Conservation (phyloP, 2,797 vertebrate genomes). For the Selene dorsalis region DNA sequence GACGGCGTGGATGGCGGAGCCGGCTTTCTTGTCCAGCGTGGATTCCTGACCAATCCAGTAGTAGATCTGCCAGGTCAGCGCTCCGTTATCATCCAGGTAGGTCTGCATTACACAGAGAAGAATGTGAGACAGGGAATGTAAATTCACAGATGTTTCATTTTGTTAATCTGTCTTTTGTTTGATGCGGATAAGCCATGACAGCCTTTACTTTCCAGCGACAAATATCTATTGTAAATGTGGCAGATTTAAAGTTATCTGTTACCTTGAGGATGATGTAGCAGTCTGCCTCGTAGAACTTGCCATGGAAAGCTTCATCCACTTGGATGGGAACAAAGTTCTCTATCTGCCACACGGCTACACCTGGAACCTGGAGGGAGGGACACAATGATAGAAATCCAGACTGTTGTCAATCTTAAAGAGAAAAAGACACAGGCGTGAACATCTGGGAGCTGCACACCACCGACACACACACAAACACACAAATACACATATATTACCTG, state of each 20-base stretch:
- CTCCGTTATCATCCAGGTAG: conserved; percentile 91
- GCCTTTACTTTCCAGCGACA: too few relatives aligned
- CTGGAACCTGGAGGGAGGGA: conserved; percentile 85
- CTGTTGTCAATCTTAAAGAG: not conserved
- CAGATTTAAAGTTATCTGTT: not conserved
- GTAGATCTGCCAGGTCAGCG: conserved; percentile 94
- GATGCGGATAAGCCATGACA: not conserved
- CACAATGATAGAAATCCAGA: not conserved
- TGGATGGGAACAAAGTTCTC: conserved; percentile 94
- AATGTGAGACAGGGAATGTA: not conserved
- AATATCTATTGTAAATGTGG: not conserved
- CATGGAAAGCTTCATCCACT: conserved; percentile 92
- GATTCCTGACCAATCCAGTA: conserved; percentile 99
- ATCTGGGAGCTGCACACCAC: not conserved
- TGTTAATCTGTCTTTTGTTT: not conserved
- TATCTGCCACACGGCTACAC: conserved; percentile 93
- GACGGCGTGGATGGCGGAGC: conserved; percentile 95
- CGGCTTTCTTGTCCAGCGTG: conserved; percentile 96
- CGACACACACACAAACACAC: not conserved
- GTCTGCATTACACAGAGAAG: conserved; percentile 80
- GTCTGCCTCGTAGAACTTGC: conserved; percentile 98
- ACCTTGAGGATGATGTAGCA: conserved; percentile 98
- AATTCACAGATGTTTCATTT: not conserved
- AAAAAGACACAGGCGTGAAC: not conserved
- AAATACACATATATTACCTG: conserved; percentile 80